phyloP scores from a whole-genome alignment of 2,113 vertebrate species.

The Anas platyrhynchos region DNA sequence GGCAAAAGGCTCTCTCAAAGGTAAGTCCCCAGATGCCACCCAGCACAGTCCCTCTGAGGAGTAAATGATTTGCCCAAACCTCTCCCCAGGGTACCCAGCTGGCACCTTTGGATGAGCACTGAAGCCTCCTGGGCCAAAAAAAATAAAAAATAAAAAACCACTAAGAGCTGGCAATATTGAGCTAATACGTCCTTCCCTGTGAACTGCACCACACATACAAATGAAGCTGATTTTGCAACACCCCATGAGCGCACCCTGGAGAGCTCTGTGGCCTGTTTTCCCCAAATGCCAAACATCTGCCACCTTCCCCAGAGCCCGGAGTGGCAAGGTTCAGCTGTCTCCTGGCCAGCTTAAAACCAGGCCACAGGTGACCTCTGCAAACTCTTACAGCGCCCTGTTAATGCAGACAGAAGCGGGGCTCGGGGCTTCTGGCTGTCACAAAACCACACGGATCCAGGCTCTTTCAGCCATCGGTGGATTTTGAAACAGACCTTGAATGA shows the following conservation, averaged over 20 bases:
- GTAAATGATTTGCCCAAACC: neutral
- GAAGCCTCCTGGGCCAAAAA: neutral
- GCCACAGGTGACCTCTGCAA: neutral
- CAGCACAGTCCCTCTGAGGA: neutral
- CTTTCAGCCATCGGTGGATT: neutral
- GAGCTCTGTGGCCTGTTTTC: neutral
- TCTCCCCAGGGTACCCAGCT: neutral
- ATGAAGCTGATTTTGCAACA: neutral
- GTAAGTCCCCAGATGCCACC: neutral
- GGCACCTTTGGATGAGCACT: neutral
- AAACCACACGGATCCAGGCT: neutral
- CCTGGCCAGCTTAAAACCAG: neutral
- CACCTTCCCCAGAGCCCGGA: neutral
- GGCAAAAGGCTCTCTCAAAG: neutral
- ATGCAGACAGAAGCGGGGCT: neutral
- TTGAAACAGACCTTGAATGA: neutral
- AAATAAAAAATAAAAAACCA: neutral
- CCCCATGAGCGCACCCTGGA: neutral
- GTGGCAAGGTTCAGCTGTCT: neutral
- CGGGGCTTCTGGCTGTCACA: neutral
- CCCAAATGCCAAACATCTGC: neutral
- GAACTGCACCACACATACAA: neutral
- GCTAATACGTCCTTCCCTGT: neutral
- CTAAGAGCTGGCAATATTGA: neutral
- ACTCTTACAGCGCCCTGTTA: neutral